Base-by-base conservation (phyloP, 2,797 vertebrate species). In the Manis crassicaudata region DNA sequence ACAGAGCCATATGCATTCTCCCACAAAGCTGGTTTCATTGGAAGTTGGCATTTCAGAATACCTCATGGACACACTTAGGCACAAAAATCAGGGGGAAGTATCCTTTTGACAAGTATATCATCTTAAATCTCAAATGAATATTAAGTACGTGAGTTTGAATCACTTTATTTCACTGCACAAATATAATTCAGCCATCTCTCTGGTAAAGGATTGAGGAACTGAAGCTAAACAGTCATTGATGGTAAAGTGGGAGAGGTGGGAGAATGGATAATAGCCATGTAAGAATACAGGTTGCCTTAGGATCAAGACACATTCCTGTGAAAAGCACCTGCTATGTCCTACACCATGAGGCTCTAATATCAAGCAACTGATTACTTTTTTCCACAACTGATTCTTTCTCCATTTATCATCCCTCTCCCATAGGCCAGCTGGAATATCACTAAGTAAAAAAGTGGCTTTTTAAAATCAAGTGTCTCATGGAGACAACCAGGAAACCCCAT, bases 121-220 rank as follows among this genome's bases (percentile, higher is more conserved):
- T 3, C 32, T 58, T 79, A 52, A 32, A 65, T 37, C 52, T 87
- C 84, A 93, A 97, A 92, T 75, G 54, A 90, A 92, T 60, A 96
- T 20, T 20, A 68, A 91, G 21, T 63, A 43, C 35, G 35, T 23
- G 40, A 87, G 50, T 93, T 95, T 67, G n/a, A 90, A 88, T 88
- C 43, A 70, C 29, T 98, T 97, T 97, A 98, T 97, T 97, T 84
- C 86, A 88, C 60, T 67, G 79, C 56, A 89, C 56, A 94, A 56
- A 76, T 18, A 60, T 3, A 67, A 89, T 43, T 76, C 52, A 62
- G 58, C 50, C 62, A 83, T 35, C 65, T 94, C 63, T 70, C 32
- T 80, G 43, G 54, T 67, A 40, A 92, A 97, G 52, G 80, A 46
- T 9, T 62, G 25, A 93, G 37, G 63, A 70, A 62, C 37, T 40